Conservation (phyloP, 2,113 vertebrate species). For the Chrysochloris asiatica region DNA sequence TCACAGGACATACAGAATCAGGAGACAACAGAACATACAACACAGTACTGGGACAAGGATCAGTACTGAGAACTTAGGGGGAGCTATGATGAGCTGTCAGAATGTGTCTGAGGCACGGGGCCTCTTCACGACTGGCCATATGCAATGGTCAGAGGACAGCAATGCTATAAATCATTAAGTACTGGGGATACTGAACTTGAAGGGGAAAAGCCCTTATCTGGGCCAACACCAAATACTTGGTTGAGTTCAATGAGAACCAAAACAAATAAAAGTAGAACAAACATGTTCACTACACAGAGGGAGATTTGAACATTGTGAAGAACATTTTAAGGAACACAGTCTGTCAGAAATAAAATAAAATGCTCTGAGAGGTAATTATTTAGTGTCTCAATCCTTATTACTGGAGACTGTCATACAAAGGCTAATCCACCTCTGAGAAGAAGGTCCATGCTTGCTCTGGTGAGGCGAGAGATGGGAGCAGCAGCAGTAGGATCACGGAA, state of each 20-base stretch:
- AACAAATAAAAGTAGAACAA: constrained; percentile 39
- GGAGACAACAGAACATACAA: not conserved
- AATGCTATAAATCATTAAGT: not conserved
- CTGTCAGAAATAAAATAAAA: not conserved
- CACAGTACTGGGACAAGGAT: not conserved
- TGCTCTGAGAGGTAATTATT: not conserved
- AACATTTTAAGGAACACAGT: not conserved
- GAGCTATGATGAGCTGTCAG: not conserved
- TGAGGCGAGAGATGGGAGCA: not conserved
- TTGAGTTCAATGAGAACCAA: not conserved
- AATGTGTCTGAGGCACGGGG: not conserved
- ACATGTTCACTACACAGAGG: not conserved
- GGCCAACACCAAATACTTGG: not conserved
- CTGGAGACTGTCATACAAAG: not conserved
- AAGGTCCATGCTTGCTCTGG: not conserved
- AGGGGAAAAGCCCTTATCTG: not conserved
- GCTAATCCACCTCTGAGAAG: not conserved
- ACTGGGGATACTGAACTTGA: not conserved
- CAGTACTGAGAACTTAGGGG: not conserved
- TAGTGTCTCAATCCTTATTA: not conserved
- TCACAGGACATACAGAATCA: not conserved
- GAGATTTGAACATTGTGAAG: not conserved
- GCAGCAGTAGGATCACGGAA: not conserved
- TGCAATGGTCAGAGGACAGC: not conserved
- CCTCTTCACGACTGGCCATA: not conserved